Percentiles rank a stretch among this genome's conserved stretches.
Evolutionary conservation across 2,113 vertebrate species (phyloP).

Genomic region (Ifrita kowaldi): DNA sequence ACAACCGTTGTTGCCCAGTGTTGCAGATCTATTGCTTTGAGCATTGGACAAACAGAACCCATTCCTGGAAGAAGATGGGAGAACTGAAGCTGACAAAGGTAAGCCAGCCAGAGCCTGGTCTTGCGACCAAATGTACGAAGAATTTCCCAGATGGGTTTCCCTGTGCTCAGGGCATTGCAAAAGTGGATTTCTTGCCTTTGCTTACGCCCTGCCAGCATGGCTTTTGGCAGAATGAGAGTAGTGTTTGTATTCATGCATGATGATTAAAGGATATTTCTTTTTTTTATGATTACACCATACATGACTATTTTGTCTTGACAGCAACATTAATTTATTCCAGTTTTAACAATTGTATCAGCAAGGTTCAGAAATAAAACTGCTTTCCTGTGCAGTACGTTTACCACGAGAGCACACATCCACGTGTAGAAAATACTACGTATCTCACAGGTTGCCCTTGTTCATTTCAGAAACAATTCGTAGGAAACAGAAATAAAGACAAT

Average conservation of each 20-base stretch:
- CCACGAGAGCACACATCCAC: not conserved
- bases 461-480: not conserved
- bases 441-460: not conserved
- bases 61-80: not conserved
- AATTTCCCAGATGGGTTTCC: not conserved
- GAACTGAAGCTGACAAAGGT: slow-evolving; percentile 19
- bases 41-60: not conserved
- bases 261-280: not conserved
- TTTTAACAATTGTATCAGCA: not conserved
- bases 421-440: not conserved
- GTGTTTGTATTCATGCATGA: not conserved
- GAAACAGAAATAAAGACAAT: not conserved
- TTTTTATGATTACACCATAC: not conserved
- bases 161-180: not conserved
- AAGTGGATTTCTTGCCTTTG: not conserved
- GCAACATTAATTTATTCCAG: not conserved
- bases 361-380: not conserved
- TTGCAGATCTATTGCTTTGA: not conserved
- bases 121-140: not conserved
- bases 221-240: not conserved
- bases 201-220: not conserved
- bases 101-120: not conserved
- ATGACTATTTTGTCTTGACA: not conserved
- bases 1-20: not conserved
- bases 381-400: not conserved